phyloP scores from a whole-genome alignment of 2,888 invertebrate genomes.

The Brachyptera putata region DNA sequence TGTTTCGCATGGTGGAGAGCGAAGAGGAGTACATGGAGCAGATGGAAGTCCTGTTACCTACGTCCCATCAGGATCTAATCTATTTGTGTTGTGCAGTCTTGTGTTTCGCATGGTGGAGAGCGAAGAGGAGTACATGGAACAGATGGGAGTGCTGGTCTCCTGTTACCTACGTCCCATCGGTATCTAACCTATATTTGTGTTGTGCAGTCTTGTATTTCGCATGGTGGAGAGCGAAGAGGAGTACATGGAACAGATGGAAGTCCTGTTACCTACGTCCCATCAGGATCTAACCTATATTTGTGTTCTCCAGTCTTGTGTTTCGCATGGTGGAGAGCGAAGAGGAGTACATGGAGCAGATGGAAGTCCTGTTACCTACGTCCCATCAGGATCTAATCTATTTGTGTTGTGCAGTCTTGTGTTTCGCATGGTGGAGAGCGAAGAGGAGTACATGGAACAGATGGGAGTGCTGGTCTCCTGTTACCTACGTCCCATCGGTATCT shows the following conservation, averaged over 20 bases:
- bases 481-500: conserved; percentile 83
- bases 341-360: conserved; percentile 88
- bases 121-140: conserved; percentile 89
- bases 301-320: conserved; percentile 69
- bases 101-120: conserved; percentile 91
- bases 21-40: conserved; percentile 92
- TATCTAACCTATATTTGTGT: no score
- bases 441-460: conserved; percentile 88
- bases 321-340: conserved; percentile 92
- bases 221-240: conserved; percentile 94
- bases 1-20: conserved; percentile 88
- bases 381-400: no score
- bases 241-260: conserved; percentile 86
- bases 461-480: conserved; percentile 82
- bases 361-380: conserved; percentile 79
- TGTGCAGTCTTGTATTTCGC: conserved; percentile 70
- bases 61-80: no score
- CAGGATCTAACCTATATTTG: neutral
- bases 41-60: conserved; percentile 77
- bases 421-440: conserved; percentile 90
- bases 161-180: no score
- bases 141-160: conserved; percentile 75
- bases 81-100: conserved; percentile 54
- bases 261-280: conserved; percentile 80
- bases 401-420: conserved; percentile 64